phyloP scores from a whole-genome alignment of 92 coral and sea anemone species.

The Porites divaricata region DNA sequence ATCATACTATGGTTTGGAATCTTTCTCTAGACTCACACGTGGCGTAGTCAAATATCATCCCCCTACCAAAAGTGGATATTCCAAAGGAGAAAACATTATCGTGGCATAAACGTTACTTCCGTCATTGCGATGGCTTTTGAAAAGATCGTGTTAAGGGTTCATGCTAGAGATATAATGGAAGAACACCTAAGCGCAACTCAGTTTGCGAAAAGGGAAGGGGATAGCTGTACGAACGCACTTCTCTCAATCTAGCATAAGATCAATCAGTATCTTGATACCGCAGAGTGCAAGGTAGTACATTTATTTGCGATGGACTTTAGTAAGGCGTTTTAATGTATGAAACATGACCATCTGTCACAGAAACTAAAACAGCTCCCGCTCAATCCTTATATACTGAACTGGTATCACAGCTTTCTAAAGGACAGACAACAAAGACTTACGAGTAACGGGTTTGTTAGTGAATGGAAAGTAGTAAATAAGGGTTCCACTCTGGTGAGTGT shows the following conservation, averaged over 20 bases:
- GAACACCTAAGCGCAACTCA: conserved; percentile 37
- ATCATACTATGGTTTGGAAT: conserved; percentile 45
- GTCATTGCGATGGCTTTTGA: not conserved
- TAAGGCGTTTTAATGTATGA: conserved; percentile 64
- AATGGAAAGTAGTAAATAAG: conserved; percentile 58
- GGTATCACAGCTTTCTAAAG: conserved; percentile 51
- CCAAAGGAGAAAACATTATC: conserved; percentile 24
- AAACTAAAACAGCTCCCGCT: conserved; percentile 38
- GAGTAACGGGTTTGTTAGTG: conserved; percentile 25
- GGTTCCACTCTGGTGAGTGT: conserved; percentile 61
- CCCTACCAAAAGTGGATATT: conserved; percentile 7
- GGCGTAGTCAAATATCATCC: conserved; percentile 39
- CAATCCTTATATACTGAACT: conserved; percentile 44
- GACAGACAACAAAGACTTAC: conserved; percentile 37
- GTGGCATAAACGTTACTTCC: not conserved
- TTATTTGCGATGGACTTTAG: conserved; percentile 62
- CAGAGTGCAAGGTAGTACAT: conserved; percentile 54
- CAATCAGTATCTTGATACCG: conserved; percentile 41
- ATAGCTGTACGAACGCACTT: conserved; percentile 58
- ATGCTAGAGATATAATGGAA: too few species aligned
- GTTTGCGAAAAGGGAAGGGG: conserved; percentile 59
- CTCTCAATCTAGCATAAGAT: conserved; percentile 56
- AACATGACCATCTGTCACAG: conserved; percentile 43
- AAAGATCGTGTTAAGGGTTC: not conserved
- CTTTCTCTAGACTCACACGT: conserved; percentile 41